phyloP scores from a whole-genome alignment of 92 coral and sea anemone species.

The Virgularia gustaviana region DNA sequence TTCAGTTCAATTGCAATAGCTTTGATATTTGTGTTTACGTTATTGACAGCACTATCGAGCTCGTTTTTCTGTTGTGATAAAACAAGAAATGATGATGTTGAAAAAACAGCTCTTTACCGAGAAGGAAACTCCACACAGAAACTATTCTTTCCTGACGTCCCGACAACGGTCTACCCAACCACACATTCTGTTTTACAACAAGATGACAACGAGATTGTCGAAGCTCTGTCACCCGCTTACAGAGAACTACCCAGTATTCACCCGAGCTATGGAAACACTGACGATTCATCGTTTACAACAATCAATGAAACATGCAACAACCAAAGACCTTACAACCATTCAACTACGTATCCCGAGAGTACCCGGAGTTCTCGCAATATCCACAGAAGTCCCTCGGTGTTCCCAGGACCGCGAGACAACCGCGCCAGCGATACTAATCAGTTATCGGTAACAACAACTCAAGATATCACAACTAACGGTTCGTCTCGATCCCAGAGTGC shows the following conservation, averaged over 20 bases:
- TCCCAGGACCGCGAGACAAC: background rate
- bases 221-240: conserved; percentile 77
- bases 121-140: conserved; percentile 20
- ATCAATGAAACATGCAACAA: background rate
- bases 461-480: background rate
- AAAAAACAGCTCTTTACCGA: background rate
- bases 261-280: background rate
- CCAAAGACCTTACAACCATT: background rate
- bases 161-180: conserved; percentile 53
- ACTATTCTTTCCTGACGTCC: conserved; percentile 59
- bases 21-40: conserved; percentile 13
- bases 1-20: conserved; percentile 23
- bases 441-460: background rate
- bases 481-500: background rate
- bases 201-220: conserved; percentile 89
- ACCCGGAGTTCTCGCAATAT: background rate
- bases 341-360: background rate
- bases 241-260: conserved; percentile 60
- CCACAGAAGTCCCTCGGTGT: background rate
- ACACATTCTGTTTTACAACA: conserved; percentile 81
- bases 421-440: background rate
- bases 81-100: background rate
- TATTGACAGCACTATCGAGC: conserved; percentile 24
- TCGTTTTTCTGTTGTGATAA: conserved; percentile 30
- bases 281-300: background rate